Base-by-base conservation (phyloP, 2,797 vertebrate genomes). In the Sebastes hopkinsi region DNA sequence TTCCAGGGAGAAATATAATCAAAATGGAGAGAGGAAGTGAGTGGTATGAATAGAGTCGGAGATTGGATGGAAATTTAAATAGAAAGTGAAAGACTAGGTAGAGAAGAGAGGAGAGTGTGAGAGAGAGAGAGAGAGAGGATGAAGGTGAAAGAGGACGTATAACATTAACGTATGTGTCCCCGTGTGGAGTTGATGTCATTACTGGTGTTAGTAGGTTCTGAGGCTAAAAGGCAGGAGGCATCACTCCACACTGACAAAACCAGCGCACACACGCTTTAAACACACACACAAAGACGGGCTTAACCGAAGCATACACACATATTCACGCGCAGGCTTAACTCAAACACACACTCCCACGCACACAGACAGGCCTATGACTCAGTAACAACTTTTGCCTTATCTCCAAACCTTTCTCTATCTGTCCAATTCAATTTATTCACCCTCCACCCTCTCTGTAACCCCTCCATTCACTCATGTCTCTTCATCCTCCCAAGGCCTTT, bases 371-470 rank as follows among this genome's bases (percentile, higher is more conserved):
- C 50, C 73, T 27, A 23, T 68, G 81, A 84, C 82, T 85, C 81
- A 84, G 72, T 62, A 76, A 88, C 87, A 75, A 83, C 83, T 86
- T 83, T 46, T 69, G 60, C 75, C 74, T 85, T 34, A 80, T 90
- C 84, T 81, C 34, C 67, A 72, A 90, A 81, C 81, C 82, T 86
- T 89, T 88, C 67, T 73, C 68, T 81, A 72, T 90, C 83, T 50
- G 86, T 79, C 82, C 83, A 32, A 82, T 89, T 88, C 76, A 75
- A 73, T 91, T 91, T 75, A 88, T 79, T 88, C 79, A 61, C 74
- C 69, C 56, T 22, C 52, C 18, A 52, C 46, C 38, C 74, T 79
- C 80, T 32, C 71, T 55, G 62, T 65, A 72, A 66, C 55, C 79
- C 71, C 71, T 68, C 62, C 52, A 54, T 54, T 54, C 52, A 54